phyloP scores from a whole-genome alignment of 2,113 vertebrate genomes.

The Oxyruncus cristatus region DNA sequence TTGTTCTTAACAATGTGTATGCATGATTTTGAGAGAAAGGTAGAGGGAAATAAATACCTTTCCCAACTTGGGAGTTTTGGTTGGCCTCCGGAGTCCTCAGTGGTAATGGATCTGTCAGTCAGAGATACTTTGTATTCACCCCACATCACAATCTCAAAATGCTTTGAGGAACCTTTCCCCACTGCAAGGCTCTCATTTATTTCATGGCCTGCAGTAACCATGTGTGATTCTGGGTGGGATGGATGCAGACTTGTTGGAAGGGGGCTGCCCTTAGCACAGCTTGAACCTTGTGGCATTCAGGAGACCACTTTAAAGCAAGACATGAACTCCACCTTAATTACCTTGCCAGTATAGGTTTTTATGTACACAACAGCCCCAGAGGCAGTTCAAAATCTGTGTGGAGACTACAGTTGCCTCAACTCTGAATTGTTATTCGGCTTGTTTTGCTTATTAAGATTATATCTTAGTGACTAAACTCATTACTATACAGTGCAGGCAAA shows the following conservation, averaged over 20 bases:
- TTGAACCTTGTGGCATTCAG: background rate
- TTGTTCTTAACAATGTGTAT: background rate
- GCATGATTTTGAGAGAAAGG: background rate
- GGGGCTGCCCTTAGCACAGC: background rate
- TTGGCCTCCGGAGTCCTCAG: background rate
- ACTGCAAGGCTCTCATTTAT: background rate
- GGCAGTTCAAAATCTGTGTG: background rate
- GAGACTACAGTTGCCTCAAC: background rate
- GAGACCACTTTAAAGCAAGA: background rate
- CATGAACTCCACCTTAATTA: background rate
- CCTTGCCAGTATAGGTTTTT: background rate
- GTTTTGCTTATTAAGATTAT: slow-evolving; percentile 50
- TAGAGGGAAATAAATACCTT: background rate
- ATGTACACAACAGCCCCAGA: background rate
- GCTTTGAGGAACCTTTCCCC: background rate
- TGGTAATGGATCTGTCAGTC: background rate
- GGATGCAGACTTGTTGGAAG: background rate
- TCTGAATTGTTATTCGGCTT: slow-evolving; percentile 23
- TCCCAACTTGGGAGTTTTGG: background rate
- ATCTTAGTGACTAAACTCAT: slow-evolving; percentile 58
- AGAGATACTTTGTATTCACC: background rate
- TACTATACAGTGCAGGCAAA: slow-evolving; percentile 7
- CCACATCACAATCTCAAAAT: background rate
- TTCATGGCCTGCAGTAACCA: background rate
- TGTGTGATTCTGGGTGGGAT: background rate